Evolutionary conservation across 2,888 invertebrate species (phyloP).

Genomic region (Hybos culiciformis): DNA sequence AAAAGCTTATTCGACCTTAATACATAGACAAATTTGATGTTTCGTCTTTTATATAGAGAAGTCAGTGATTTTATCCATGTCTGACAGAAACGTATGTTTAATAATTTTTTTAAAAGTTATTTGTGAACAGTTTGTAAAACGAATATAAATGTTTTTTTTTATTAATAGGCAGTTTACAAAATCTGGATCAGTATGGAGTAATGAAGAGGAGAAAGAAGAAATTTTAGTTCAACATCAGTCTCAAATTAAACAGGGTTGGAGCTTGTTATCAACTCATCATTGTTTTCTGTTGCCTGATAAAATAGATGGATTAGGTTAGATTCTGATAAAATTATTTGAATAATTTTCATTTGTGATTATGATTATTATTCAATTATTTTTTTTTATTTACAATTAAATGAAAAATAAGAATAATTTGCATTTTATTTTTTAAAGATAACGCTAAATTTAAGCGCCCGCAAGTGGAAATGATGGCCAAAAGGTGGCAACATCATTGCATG

Average conservation of each 20-base stretch:
- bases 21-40: too few relatives aligned
- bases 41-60: too few relatives aligned
- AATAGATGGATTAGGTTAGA: slow-evolving; percentile 45
- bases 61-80: too few relatives aligned
- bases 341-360: too few relatives aligned
- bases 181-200: slow-evolving; percentile 47
- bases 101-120: too few relatives aligned
- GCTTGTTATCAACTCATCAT: slow-evolving; percentile 85
- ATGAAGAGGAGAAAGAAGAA: slow-evolving; percentile 72
- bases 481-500: slow-evolving; percentile 98
- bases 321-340: too few relatives aligned
- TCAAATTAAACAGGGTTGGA: slow-evolving; percentile 96
- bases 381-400: too few relatives aligned
- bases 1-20: too few relatives aligned
- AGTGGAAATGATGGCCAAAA: slow-evolving; percentile 91
- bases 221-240: slow-evolving; percentile 74
- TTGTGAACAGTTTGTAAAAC: too few relatives aligned
- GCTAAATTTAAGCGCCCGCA: slow-evolving; percentile 86
- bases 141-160: too few relatives aligned
- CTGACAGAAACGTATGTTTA: too few relatives aligned
- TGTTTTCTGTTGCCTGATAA: slow-evolving; percentile 92
- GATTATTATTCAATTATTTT: too few relatives aligned
- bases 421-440: not conserved
- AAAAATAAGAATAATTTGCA: not conserved
- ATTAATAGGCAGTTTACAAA: slow-evolving; percentile 20